Base-by-base conservation (phyloP, 2,888 invertebrate genomes). In the Mystacides longicornis region DNA sequence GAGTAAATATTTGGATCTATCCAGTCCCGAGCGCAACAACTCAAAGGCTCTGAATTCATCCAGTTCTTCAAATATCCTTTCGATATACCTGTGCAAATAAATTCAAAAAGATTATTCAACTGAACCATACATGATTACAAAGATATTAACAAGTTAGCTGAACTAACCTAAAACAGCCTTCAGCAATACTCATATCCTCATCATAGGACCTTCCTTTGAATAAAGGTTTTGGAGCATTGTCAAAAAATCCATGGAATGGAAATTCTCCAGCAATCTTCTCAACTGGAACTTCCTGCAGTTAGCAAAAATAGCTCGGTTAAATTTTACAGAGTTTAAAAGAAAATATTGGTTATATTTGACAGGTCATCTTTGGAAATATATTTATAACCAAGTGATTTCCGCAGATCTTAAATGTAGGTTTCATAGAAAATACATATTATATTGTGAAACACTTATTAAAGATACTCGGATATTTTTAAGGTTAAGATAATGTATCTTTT, bases 11-110 rank as follows among this genome's bases (percentile, higher is more conserved):
- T 96, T 93, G 0, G 97, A 94, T 49, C 99, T 80, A 70, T 99
- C 99, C 49, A 95, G 75, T 0, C 99, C 99, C 49, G 93, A 95
- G 9, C 99, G 81, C 5, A 99, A 75, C 62, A 99, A 75, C 71
- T 99, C 99, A 72, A 99, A 99, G 0, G 99, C 97, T 50, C 98
- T 80, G 69, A 99, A 99, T 70, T 99, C 98, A 69, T 99, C 98
- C 9, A 99, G 73, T 69, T 99, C 96, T 31, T 90, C 89, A 68
- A 99, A 99, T 64, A 99, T 95, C 66, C 92, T 87, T 64, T 91
- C 87, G 58, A 99, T 92, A 69, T 97, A 95, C 62, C 89, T 82
- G 66, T 7, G n/a, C n/a, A n/a, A 59, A 60, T 3, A 19, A 19
- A 20, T 19, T 45, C 9, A 45, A 19, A 20, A 5, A 14, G 14